phyloP scores from a whole-genome alignment of 1,140 invertebrate genomes.

The Bombus pascuorum region DNA sequence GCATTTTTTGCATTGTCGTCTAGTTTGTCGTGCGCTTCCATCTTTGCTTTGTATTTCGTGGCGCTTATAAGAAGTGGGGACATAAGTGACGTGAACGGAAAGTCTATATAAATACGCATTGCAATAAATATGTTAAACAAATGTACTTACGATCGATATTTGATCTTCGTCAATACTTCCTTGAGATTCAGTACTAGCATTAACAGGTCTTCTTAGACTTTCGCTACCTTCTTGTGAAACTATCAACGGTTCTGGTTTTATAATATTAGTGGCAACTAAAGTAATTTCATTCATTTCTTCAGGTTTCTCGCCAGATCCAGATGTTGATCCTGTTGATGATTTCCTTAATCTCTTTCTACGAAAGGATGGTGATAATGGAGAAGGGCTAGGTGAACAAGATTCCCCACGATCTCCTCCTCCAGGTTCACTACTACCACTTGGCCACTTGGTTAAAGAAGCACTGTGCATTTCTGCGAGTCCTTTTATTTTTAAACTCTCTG shows the following conservation, averaged over 20 bases:
- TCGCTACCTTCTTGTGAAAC: conserved; percentile 74
- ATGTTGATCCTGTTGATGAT: conserved; percentile 87
- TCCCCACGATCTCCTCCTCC: conserved; percentile 76
- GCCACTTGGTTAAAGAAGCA: conserved; percentile 86
- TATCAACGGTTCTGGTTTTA: conserved; percentile 81
- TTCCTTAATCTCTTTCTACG: conserved; percentile 87
- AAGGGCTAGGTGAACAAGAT: conserved; percentile 78
- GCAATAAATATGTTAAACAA: neutral
- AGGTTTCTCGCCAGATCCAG: conserved; percentile 83
- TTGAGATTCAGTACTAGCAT: conserved; percentile 80
- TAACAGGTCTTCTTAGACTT: conserved; percentile 73
- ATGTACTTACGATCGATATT: conserved; percentile 78
- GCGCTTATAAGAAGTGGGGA: no score
- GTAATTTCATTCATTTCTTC: conserved; percentile 83
- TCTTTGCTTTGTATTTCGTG: no score
- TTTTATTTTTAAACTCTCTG: conserved; percentile 94
- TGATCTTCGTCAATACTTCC: conserved; percentile 82
- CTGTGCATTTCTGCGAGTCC: conserved; percentile 92
- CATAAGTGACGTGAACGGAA: no score
- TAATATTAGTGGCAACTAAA: conserved; percentile 81
- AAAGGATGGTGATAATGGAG: conserved; percentile 77
- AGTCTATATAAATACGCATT: no score
- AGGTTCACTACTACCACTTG: conserved; percentile 81
- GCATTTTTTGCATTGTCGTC: no score
- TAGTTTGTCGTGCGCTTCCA: no score